Evolutionary conservation across 30 jellyfish, hydroid and myxozoan genomes (phyloP).

Genomic region (Rhopilema esculentum): DNA sequence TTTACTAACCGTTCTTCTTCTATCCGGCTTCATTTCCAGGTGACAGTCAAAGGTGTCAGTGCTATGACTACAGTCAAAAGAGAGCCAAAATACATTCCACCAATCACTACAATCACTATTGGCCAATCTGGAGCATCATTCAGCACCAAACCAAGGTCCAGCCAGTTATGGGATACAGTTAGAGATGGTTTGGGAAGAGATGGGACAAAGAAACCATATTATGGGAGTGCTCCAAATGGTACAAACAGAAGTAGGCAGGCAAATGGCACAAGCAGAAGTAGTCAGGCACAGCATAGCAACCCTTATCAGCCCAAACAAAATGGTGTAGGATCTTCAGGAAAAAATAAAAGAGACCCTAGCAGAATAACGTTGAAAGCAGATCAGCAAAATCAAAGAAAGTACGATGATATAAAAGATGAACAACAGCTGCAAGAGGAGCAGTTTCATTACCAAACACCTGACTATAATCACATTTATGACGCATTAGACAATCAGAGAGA

Average conservation of each 20-base stretch:
- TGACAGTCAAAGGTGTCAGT: too few relatives aligned
- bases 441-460: constrained; percentile 21
- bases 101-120: constrained; percentile 44
- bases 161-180: constrained; percentile 40
- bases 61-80: not conserved
- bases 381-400: not conserved
- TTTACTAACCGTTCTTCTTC: not conserved
- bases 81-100: constrained; percentile 40
- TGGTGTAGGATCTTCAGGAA: not conserved
- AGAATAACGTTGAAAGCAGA: not conserved
- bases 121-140: constrained; percentile 32
- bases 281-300: not conserved
- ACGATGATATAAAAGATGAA: not conserved
- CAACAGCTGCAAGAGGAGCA: constrained; percentile 23
- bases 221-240: not conserved
- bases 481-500: not conserved
- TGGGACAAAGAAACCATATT: not conserved
- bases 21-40: not conserved
- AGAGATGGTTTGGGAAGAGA: constrained; percentile 20
- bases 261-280: too few relatives aligned
- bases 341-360: not conserved
- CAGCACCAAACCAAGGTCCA: constrained; percentile 22
- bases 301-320: not conserved
- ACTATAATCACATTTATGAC: not conserved
- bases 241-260: too few relatives aligned